phyloP scores from a whole-genome alignment of 2,113 vertebrate genomes.

The Lasiurus borealis region DNA sequence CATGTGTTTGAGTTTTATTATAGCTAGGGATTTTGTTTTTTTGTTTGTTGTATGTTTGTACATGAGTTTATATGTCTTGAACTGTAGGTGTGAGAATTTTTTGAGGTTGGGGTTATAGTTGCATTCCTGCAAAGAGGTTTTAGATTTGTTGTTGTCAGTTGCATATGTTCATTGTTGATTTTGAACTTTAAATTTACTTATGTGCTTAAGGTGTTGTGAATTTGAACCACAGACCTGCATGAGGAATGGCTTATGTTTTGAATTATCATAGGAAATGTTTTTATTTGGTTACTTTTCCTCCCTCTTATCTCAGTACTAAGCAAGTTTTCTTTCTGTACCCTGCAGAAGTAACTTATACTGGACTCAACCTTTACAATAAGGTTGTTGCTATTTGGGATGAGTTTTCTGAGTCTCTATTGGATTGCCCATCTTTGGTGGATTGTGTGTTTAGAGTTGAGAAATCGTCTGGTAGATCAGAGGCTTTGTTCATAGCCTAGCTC shows the following conservation, averaged over 20 bases:
- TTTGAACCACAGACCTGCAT: background rate
- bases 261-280: background rate
- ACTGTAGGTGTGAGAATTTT: background rate
- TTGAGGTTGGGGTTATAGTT: slow-evolving; percentile 12
- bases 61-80: background rate
- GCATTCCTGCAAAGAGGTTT: slow-evolving; percentile 39
- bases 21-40: background rate
- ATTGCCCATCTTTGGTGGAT: background rate
- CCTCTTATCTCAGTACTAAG: background rate
- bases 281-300: background rate
- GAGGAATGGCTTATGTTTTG: background rate
- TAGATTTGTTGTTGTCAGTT: background rate
- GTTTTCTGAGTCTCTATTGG: background rate
- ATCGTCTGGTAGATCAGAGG: background rate
- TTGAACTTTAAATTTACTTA: background rate
- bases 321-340: background rate
- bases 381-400: background rate
- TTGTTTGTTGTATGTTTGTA: background rate
- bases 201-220: background rate
- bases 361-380: background rate
- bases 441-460: background rate
- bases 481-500: background rate
- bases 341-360: background rate
- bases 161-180: background rate
- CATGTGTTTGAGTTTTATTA: background rate